These are phyloP conservation scores for Limnephilus rhombicus DNA, from an alignment of 2,888 invertebrate species.

Conservation along the genomic window DNA sequence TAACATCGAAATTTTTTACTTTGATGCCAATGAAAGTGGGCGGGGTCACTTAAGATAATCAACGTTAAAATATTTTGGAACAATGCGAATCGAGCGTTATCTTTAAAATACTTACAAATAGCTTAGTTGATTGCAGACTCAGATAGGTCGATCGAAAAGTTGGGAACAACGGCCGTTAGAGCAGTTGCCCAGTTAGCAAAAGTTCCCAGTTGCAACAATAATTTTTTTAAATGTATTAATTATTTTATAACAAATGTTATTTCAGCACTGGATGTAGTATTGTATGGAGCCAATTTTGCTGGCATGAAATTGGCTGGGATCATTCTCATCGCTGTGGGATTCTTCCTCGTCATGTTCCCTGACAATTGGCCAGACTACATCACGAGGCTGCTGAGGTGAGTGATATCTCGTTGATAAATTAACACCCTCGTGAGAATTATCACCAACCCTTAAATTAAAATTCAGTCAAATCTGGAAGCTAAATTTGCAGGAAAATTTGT, in stretches of 20 bases:
- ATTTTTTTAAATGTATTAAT: background rate
- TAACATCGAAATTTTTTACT: too few relatives aligned
- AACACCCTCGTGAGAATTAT: background rate
- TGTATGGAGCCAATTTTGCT: slow-evolving; percentile 91
- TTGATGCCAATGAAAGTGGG: too few relatives aligned
- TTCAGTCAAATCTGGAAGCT: background rate
- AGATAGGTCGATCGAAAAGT: too few relatives aligned
- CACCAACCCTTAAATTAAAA: background rate
- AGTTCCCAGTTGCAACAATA: background rate
- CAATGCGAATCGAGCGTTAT: too few relatives aligned
- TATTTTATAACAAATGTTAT: background rate
- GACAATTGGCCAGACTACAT: slow-evolving; percentile 98
- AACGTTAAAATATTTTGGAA: too few relatives aligned
- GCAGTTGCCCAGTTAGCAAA: background rate
- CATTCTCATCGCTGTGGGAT: slow-evolving; percentile 92
- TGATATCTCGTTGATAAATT: slow-evolving; percentile 67
- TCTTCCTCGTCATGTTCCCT: slow-evolving; percentile 95
- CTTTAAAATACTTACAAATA: too few relatives aligned
- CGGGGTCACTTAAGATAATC: too few relatives aligned
- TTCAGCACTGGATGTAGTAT: slow-evolving; percentile 89
- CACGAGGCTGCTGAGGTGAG: slow-evolving; percentile 91
- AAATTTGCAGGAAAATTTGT: background rate
- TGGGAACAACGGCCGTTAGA: background rate
- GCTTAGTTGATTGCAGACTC: too few relatives aligned
- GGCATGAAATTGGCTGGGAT: slow-evolving; percentile 98